Evolutionary conservation across 2,113 vertebrate genomes (phyloP), one percentile per base, ranked within the genome.

Genomic region (Myocastor coypus): DNA sequence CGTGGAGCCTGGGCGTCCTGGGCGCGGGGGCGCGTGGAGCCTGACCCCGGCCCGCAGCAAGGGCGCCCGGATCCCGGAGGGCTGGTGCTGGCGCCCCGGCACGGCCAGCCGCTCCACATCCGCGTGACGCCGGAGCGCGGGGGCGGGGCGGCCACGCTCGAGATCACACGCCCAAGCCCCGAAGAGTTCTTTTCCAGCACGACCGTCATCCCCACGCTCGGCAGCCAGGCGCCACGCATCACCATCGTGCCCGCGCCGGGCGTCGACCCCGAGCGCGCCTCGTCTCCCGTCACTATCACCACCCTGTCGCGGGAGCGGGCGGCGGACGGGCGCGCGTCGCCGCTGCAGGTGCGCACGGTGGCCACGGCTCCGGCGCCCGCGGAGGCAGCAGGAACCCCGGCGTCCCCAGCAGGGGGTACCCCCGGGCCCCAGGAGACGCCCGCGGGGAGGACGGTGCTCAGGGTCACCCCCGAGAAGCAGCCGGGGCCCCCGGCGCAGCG

Each of bases 141-240:
- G 88, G 99, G 99, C 97, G 99, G 99, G 97, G 99, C 99, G 0
- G 99, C 99, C 34, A 99, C 99, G 63, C 89, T 99, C 98, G 99
- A 99, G 98, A 99, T 99, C 98, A 99, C 99, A 17, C 99, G 99
- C 83, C 99, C 99, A 11, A 98, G 98, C 0, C 98, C 99, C 0
- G 99, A 99, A 69, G 99, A 99, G 55, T 99, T 99, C 97, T 99
- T 99, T 97, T 99, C 99, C 64, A 99, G 99, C 93, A 99, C 99
- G 89, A 99, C 99, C 14, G 99, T 99, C 97, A 99, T 99, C 98
- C 99, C 99, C 3, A 99, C 99, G 26, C 98, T 99, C 37, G 99
- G 99, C 52, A 98, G 98, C 59, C 99, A 99, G 97, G 99, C 99
- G 77, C 99, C 99, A 64, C 98, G 99, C 66, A 99, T 99, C 97